Evolutionary conservation across 2,888 invertebrate genomes (phyloP).

Genomic region (Lissocephala sabroskyi): DNA sequence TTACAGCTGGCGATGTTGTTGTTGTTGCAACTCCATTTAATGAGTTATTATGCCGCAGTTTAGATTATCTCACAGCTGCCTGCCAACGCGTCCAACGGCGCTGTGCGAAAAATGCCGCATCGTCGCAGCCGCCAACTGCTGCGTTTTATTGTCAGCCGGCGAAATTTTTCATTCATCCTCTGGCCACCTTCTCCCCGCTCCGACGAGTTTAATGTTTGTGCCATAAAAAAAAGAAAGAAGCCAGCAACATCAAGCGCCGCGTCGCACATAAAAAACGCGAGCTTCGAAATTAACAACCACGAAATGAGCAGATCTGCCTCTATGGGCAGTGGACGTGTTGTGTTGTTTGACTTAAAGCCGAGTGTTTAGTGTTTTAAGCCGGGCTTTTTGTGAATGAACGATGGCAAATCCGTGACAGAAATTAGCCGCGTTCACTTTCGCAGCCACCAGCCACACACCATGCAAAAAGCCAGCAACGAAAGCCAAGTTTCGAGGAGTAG

Average conservation of each 20-base stretch:
- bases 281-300: background rate
- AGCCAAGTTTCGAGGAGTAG: no score
- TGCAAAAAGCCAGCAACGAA: no score
- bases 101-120: background rate
- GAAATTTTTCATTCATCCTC: background rate
- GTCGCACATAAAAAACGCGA: background rate
- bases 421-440: background rate
- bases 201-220: no score
- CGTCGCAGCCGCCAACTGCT: background rate
- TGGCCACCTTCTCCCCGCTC: no score
- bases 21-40: conserved; percentile 14
- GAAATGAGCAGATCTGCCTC: no score
- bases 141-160: background rate
- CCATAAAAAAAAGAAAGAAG: no score
- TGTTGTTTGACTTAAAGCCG: no score
- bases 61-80: conserved; percentile 48
- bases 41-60: conserved; percentile 33
- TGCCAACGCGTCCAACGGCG: background rate
- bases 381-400: no score
- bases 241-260: no score
- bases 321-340: no score
- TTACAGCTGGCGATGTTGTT: conserved; percentile 6
- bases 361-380: no score
- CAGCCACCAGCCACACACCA: background rate
- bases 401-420: no score